Conservation (phyloP, 1,140 invertebrate genomes). For the Drosophila aff. region DNA sequence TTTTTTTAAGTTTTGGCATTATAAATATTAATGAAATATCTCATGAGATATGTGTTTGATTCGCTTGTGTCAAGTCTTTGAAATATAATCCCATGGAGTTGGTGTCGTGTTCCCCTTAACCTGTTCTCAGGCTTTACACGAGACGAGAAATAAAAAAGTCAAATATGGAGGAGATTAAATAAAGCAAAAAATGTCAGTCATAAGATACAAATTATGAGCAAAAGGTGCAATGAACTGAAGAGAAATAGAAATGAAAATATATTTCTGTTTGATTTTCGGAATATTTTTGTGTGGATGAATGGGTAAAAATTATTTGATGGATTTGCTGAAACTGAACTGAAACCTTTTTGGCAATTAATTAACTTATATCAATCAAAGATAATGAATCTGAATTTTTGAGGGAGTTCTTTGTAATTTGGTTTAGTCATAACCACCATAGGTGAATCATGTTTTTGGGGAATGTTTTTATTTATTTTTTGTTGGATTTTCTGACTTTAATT, state of each 20-base stretch:
- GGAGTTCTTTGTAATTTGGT: neutral
- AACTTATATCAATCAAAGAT: conserved; percentile 14
- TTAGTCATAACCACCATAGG: conserved; percentile 2
- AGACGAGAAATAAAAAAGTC: conserved; percentile 13
- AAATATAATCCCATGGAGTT: conserved; percentile 35
- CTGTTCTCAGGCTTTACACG: conserved; percentile 45
- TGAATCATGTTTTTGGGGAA: conserved; percentile 11
- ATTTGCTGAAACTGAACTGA: conserved; percentile 10
- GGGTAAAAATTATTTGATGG: conserved; percentile 16
- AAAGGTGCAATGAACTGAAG: conserved; percentile 41
- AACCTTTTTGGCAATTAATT: conserved; percentile 22
- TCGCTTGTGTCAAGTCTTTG: conserved; percentile 42
- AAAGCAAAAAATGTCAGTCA: conserved; percentile 35
- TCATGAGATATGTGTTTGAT: conserved; percentile 32
- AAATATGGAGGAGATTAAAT: conserved; percentile 22
- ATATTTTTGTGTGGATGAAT: conserved; percentile 4
- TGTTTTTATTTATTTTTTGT: neutral
- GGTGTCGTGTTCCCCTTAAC: conserved; percentile 31
- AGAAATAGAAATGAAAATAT: conserved; percentile 13
- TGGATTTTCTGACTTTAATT: too few relatives aligned
- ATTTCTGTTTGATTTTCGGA: conserved; percentile 2
- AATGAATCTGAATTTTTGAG: neutral
- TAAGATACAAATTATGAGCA: conserved; percentile 20
- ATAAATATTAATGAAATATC: conserved; percentile 53
- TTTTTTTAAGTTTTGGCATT: conserved; percentile 12